Base-by-base conservation (phyloP, 23 tunicate genomes). In the Oikopleura dioica region DNA sequence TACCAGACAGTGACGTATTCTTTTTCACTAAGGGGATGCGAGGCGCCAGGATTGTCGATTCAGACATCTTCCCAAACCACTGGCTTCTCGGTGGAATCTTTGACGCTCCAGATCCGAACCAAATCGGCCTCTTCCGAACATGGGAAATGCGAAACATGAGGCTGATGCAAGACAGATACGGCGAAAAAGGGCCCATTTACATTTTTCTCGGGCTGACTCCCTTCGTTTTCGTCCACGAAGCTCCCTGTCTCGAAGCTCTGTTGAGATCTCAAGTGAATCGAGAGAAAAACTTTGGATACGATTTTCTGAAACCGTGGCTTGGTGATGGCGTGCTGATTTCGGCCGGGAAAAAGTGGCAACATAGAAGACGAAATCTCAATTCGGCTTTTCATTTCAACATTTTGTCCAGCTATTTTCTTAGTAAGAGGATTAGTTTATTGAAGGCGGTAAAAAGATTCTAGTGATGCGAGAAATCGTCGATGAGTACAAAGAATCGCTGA, bases 91-190 rank as follows among this genome's bases (percentile, higher is more conserved):
- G 72, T 63, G 72, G 72, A 16, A 31, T 31, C 26, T 63, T 63
- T 63, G 72, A 63, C 26, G 72, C 72, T 28, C 72, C 72, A 63
- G 72, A 28, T 63, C 55, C 55, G 16, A 44, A 44, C 21, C 9
- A 9, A 9, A 9, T 21, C 55, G 55, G 55, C 16, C 16, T 9
- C 9, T 21, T 9, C 21, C 55, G 55, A 21, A 9, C 9, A 9
- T 44, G 55, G 55, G 55, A 44, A 44, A 44, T 44, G 55, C 9
- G 21, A 44, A 9, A 9, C 16, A 44, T 44, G 16, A 44, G 55
- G 21, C 21, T 44, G 55, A 9, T 9, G 21, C 9, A 21, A 44
- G 9, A 9, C 9, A 44, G 55, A 21, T 21, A 21, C 55, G 16
- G 16, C 9, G 21, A 44, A 44, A 44, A 44, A 44, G 55, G 55